A percentile compares a stretch with the other conserved stretches of the same genome.
Evolutionary conservation across 2,888 invertebrate species (phyloP).

Genomic region (Danaus chrysippus): DNA sequence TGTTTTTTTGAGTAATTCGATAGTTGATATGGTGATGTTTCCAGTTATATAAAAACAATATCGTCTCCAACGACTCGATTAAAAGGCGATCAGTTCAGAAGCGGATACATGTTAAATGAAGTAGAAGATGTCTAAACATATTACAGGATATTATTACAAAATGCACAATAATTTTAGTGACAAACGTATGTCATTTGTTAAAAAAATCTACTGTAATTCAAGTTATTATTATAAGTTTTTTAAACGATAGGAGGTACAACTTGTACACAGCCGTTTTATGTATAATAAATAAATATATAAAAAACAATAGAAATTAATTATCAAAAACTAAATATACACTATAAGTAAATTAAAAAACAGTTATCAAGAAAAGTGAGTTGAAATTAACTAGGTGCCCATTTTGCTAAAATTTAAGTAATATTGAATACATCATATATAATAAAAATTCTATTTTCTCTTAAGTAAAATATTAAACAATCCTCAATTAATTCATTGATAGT

Average conservation of each 20-base stretch:
- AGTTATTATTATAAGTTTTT: no score
- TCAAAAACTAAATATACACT: neutral
- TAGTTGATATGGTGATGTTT: neutral
- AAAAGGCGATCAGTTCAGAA: neutral
- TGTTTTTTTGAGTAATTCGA: neutral
- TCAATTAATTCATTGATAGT: neutral
- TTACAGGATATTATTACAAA: neutral
- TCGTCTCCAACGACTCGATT: neutral
- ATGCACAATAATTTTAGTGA: no score
- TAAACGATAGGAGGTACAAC: no score
- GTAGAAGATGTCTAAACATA: neutral
- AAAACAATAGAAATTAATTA: neutral
- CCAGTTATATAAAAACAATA: neutral
- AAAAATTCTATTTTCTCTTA: neutral
- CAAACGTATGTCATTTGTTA: no score
- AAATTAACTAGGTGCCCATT: constrained; percentile 26
- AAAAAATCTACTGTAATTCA: no score
- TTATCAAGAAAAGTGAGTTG: constrained; percentile 19
- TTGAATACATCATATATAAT: neutral
- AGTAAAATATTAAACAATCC: neutral
- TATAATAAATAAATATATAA: no score
- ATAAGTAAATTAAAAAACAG: neutral
- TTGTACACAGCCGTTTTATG: no score
- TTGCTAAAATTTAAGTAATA: constrained; percentile 23
- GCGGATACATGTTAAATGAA: neutral